A percentile compares a stretch with the other conserved stretches of the same genome.
phyloP scores from a whole-genome alignment of 2,888 invertebrate genomes.

The Drosophila longiperda region DNA sequence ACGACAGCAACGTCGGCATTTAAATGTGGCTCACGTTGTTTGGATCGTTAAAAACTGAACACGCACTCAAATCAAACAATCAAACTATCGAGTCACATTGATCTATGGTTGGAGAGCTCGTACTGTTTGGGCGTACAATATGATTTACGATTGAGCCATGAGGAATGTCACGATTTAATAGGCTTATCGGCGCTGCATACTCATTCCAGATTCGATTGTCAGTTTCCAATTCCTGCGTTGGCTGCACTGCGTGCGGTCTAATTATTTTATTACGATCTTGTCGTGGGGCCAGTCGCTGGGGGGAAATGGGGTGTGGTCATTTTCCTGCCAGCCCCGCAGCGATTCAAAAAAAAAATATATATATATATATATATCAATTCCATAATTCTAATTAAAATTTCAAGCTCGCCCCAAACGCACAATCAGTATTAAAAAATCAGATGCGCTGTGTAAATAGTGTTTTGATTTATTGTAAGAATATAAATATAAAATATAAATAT shows the following conservation, averaged over 20 bases:
- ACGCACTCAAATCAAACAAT: slow-evolving; percentile 70
- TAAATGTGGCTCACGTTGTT: slow-evolving; percentile 70
- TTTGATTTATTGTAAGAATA: slow-evolving; percentile 69
- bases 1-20: slow-evolving; percentile 44
- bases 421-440: slow-evolving; percentile 58
- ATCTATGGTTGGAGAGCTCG: slow-evolving; percentile 60
- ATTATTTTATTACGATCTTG: slow-evolving; percentile 76
- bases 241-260: slow-evolving; percentile 75
- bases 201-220: slow-evolving; percentile 19
- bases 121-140: slow-evolving; percentile 44
- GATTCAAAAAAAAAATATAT: not conserved
- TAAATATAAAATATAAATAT: slow-evolving; percentile 47
- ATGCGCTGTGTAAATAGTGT: slow-evolving; percentile 35
- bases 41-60: slow-evolving; percentile 79
- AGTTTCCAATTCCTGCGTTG: slow-evolving; percentile 55
- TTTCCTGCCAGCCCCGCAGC: not conserved
- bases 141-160: slow-evolving; percentile 81
- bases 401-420: slow-evolving; percentile 29
- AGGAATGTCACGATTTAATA: slow-evolving; percentile 80
- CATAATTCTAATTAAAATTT: slow-evolving; percentile 74
- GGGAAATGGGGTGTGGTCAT: slow-evolving; percentile 29
- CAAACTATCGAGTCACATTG: slow-evolving; percentile 72
- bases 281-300: slow-evolving; percentile 19
- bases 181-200: slow-evolving; percentile 68
- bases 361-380: slow-evolving; percentile 39